phyloP scores from a whole-genome alignment of 2,797 vertebrate genomes.

The Myotis vivesi region DNA sequence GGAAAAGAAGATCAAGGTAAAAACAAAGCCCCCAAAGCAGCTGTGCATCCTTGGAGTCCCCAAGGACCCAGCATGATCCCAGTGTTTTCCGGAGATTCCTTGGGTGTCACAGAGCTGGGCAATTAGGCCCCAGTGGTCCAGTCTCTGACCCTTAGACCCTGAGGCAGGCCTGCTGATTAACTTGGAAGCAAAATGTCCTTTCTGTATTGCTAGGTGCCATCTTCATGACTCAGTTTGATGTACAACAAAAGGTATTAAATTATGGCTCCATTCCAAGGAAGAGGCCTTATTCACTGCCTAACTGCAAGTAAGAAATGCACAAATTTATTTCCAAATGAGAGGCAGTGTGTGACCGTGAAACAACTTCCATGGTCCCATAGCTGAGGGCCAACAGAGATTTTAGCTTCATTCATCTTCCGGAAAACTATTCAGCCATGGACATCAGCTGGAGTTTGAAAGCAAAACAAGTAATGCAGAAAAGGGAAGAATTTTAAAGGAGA shows the following conservation, averaged over 20 bases:
- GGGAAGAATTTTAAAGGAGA: constrained; percentile 80
- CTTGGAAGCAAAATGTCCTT: not conserved
- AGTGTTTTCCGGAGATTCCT: not conserved
- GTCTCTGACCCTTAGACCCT: not conserved
- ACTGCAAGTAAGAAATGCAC: not conserved
- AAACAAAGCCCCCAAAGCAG: constrained; percentile 15
- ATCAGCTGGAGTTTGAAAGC: constrained; percentile 48
- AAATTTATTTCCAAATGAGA: not conserved
- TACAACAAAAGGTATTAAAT: not conserved
- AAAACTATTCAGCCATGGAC: constrained; percentile 67
- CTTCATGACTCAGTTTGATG: not conserved
- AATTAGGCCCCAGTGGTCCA: not conserved
- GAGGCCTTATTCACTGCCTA: not conserved
- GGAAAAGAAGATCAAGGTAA: not conserved
- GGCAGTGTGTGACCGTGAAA: not conserved
- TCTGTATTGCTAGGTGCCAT: not conserved
- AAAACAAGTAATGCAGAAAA: constrained; percentile 72
- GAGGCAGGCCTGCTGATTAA: not conserved
- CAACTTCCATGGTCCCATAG: not conserved
- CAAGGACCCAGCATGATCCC: not conserved
- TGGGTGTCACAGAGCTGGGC: not conserved
- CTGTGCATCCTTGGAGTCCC: not conserved
- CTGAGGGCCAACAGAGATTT: not conserved
- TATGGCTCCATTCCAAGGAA: not conserved
- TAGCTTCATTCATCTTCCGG: not conserved